Evolutionary conservation across 2,888 invertebrate genomes (phyloP).

Genomic region (Scaeva pyrastri): DNA sequence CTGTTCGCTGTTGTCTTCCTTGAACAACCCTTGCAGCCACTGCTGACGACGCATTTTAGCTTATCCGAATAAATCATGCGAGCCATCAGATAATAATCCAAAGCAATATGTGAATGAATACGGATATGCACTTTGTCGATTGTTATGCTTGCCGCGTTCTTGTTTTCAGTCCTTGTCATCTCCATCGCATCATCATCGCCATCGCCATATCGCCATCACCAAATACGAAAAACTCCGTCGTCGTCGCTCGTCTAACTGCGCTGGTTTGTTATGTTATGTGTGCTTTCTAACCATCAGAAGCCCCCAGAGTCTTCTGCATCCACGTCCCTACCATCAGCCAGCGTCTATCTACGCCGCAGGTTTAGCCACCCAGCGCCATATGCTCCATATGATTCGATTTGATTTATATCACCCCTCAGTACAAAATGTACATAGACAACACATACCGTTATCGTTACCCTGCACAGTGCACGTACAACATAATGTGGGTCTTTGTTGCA

Average conservation of each 20-base stretch:
- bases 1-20: not conserved
- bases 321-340: too few species aligned
- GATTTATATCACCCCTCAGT: conserved; percentile 61
- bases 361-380: conserved; percentile 1
- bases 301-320: not conserved
- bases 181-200: too few species aligned
- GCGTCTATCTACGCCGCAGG: not conserved
- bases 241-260: conserved; percentile 65
- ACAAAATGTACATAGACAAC: not conserved
- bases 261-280: not conserved
- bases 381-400: conserved; percentile 66
- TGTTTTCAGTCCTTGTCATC: conserved; percentile 68
- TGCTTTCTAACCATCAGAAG: conserved; percentile 3
- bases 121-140: conserved; percentile 70
- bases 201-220: conserved; percentile 51
- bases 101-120: conserved; percentile 62
- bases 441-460: conserved; percentile 19
- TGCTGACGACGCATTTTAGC: conserved; percentile 35
- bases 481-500: conserved; percentile 72
- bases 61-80: conserved; percentile 73
- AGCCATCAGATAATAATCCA: conserved; percentile 69
- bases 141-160: conserved; percentile 74
- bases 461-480: conserved; percentile 41
- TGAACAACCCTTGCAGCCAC: not conserved
- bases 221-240: conserved; percentile 36